Base-by-base conservation (phyloP, 2,888 invertebrate genomes). In the Sesamia inferens region DNA sequence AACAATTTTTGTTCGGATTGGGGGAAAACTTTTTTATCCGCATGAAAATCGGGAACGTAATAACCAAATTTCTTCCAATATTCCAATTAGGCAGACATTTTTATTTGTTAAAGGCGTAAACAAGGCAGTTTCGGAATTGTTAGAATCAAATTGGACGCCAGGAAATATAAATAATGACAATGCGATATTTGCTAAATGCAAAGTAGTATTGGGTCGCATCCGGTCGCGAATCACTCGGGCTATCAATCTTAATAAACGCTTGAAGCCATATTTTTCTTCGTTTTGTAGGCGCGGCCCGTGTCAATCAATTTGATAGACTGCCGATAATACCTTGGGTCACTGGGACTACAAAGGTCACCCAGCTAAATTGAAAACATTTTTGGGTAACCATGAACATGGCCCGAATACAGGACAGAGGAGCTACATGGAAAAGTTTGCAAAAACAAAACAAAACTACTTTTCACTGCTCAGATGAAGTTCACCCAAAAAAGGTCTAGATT, bases 171-270 rank as follows among this genome's bases (percentile, higher is more conserved):
- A 85, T 82, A 83, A 82, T 87, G 87, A 90, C 89, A 86, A 77
- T 78, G 87, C 88, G 83, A 89, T 90, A 89, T 89, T 90, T 87
- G 88, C 82, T 81, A 82, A 88, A 89, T 87, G 86, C 87, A 84
- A 86, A 88, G 72, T 84, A 74, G 83, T 85, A 81, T 85, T 80
- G 83, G 87, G 88, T 77, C 88, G 71, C 85, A 87, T 87, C 89
- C 88, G 87, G 78, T 68, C 69, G 84, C 85, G 81, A 79, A 76
- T 82, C 85, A 81, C 80, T 84, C 72, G 61, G 77, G 78, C 89
- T 89, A 95, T 95, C 95, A 95, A 95, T 95, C 95, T 94, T 93
- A 93, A 95, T 95, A 93, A 92, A 90, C 85, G 90, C 88, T 89
- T 90, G 91, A 90, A 93, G 94, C 91, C 91, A 94, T 94, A 94